Percentiles rank a stretch among this genome's conserved stretches.
Conservation (phyloP, 2,888 invertebrate genomes). For the Atherix ibis region DNA sequence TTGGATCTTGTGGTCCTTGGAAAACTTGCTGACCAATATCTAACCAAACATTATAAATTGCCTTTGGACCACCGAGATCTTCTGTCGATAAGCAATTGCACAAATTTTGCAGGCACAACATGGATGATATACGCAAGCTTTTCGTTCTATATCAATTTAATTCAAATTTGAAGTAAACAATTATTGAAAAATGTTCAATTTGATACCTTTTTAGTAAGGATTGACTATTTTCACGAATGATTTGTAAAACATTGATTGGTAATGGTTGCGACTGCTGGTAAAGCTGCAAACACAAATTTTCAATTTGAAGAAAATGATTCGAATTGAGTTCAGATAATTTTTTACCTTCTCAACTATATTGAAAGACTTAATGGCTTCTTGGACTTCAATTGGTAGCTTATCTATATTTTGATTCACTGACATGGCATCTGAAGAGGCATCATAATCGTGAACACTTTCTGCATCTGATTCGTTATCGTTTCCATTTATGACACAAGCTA, state of each 20-base stretch:
- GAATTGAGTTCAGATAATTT: not conserved
- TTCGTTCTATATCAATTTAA: constrained; percentile 30
- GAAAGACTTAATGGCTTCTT: constrained; percentile 42
- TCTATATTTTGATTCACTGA: constrained; percentile 25
- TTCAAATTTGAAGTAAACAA: constrained; percentile 3
- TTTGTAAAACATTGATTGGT: constrained; percentile 38
- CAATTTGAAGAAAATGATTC: not conserved
- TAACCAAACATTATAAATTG: constrained; percentile 47
- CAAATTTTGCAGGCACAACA: constrained; percentile 55
- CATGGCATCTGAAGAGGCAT: constrained; percentile 11
- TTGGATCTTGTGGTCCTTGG: constrained; percentile 35
- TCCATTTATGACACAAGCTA: constrained; percentile 32
- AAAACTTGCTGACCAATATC: constrained; percentile 48
- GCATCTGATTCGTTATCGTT: constrained; percentile 33
- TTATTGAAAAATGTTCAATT: constrained; percentile 1
- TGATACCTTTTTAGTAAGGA: constrained; percentile 37
- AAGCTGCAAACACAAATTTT: constrained; percentile 12
- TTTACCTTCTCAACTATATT: constrained; percentile 42
- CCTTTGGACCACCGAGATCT: constrained; percentile 46
- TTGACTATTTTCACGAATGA: constrained; percentile 36
- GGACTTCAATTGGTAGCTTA: constrained; percentile 39
- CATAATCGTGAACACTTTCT: constrained; percentile 30
- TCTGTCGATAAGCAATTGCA: constrained; percentile 43
- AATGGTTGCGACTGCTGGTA: constrained; percentile 27
- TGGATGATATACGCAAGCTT: constrained; percentile 44